Conservation (phyloP, 2,113 vertebrate genomes). For the Chroicocephalus ridibundus region DNA sequence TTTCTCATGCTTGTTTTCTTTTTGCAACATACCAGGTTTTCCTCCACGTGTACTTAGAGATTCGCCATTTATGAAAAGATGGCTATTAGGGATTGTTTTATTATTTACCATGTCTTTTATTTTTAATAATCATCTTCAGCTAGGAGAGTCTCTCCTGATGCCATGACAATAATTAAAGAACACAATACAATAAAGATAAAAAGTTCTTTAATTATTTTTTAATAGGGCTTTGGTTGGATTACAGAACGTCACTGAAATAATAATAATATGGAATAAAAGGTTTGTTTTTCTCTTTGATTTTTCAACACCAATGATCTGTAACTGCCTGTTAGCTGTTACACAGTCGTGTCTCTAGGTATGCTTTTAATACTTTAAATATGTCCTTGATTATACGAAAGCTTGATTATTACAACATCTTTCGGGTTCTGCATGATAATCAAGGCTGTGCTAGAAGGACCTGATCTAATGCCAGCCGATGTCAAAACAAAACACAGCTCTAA, state of each 20-base stretch:
- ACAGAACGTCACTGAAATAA: not conserved
- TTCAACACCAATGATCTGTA: not conserved
- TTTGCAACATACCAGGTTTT: not conserved
- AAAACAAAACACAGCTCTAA: not conserved
- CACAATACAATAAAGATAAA: not conserved
- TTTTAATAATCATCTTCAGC: not conserved
- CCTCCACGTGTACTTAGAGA: not conserved
- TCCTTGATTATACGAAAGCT: not conserved
- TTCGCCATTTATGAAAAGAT: not conserved
- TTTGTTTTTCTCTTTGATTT: conserved; percentile 1
- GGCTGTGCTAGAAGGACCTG: not conserved
- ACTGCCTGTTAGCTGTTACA: not conserved
- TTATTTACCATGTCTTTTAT: not conserved
- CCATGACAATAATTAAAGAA: not conserved
- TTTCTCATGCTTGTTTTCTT: not conserved
- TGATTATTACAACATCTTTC: not conserved
- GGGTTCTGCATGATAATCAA: not conserved
- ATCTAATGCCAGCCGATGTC: not conserved
- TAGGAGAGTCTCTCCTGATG: not conserved
- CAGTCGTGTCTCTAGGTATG: not conserved
- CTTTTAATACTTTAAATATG: conserved; percentile 16
- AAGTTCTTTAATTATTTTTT: not conserved
- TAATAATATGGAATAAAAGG: conserved; percentile 7
- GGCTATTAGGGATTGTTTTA: not conserved
- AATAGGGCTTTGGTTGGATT: not conserved